These are phyloP conservation scores for Bombus superbus DNA, from an alignment of 1,140 invertebrate species.

Conservation along the genomic window DNA sequence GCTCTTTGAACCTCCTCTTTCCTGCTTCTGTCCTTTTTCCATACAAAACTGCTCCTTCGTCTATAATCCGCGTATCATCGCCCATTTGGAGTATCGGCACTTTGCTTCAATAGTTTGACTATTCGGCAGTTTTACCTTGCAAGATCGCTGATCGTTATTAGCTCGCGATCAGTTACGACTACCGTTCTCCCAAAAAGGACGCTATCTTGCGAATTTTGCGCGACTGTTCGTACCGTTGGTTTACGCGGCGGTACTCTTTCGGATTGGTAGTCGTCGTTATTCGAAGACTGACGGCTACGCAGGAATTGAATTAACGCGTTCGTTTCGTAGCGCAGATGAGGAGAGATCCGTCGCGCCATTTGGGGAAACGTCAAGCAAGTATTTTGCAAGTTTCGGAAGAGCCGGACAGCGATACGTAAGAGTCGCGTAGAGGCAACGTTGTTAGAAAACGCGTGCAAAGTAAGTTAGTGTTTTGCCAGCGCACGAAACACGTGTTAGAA, in stretches of 20 bases:
- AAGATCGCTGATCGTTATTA: neutral
- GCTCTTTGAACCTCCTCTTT: constrained; percentile 45
- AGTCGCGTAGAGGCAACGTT: neutral
- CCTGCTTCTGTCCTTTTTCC: neutral
- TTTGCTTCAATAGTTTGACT: neutral
- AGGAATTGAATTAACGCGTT: neutral
- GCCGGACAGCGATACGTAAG: neutral
- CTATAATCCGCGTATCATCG: neutral
- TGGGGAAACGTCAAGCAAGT: neutral
- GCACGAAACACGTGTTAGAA: no score
- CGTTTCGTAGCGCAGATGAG: neutral
- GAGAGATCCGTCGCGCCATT: neutral
- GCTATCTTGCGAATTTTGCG: neutral
- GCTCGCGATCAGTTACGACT: neutral
- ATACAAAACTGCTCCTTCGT: neutral
- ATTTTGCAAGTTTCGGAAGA: neutral
- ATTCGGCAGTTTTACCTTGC: neutral
- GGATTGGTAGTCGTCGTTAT: neutral
- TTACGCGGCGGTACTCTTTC: neutral
- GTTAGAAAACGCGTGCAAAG: neutral
- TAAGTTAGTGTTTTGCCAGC: neutral
- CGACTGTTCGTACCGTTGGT: neutral
- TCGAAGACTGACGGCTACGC: neutral
- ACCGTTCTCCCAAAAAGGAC: neutral
- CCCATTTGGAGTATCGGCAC: neutral